Base-by-base conservation (phyloP, 2,888 invertebrate genomes). In the Beris morrisii region DNA sequence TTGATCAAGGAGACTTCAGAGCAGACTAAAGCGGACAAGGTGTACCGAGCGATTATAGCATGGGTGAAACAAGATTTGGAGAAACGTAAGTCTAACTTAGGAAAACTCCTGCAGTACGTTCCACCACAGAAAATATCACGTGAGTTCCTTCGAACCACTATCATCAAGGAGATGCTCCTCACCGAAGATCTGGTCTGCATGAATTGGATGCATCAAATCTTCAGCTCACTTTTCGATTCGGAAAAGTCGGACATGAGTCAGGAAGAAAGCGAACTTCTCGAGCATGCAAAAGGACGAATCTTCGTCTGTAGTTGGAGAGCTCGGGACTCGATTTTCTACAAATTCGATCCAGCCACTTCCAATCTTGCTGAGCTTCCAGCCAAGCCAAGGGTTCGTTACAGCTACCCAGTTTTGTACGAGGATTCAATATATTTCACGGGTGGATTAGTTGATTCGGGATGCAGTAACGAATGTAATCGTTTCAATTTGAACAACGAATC, bases 391-490 rank as follows among this genome's bases (percentile, higher is more conserved):
- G 54, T 64, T 13, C 53, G 64, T 1, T 64, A 64, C 30, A 54
- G 54, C 28, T 54, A n/a, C n/a, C 64, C 64, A 4, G 54, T 64
- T n/a, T 53, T 54, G 15, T 54, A 64, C 13, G 53, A 64, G 9
- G 53, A 64, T 13, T 6, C 44, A 5, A 64, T 64, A 11, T 64
- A 54, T 30, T 64, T 64, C 30, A 64, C 64, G n/a, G 64, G 64
- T 30, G 64, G 64, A 12, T 12, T 54, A n/a, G 54, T 64, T 5
- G 53, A 64, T 12, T 28, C 43, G 5, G 64, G 54, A n/a, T 54
- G 53, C 30, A 54, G 54, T 30, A 53, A 31, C 28, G 28, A 53
- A 44, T 64, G 64, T n/a, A 44, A 53, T 45, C 53, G 53, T 6
- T 64, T 54, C 31, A 64, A 64, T 32, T 5, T 64, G 2, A 22